Base-by-base conservation (phyloP, 2,797 vertebrate species). In the Lepilemur ruficaudatus region DNA sequence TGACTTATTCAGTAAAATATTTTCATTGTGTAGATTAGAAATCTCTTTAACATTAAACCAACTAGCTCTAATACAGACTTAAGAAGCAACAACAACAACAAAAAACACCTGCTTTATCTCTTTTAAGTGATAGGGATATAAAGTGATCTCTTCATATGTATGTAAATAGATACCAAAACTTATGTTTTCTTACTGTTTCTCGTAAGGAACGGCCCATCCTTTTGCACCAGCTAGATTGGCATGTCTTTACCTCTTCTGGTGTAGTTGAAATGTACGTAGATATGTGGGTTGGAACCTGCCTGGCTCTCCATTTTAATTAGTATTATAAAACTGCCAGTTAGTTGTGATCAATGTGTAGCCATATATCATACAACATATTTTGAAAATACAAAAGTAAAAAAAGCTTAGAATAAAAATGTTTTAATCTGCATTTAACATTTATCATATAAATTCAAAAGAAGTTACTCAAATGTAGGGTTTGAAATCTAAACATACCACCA, bases 111-210 rank as follows among this genome's bases (percentile, higher is more conserved):
- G 12, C 69, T 41, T 25, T 72, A 41, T 25, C 69, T 72, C 32
- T 67, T 72, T 72, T 41, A 43, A 72, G 23, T 41, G 67, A 38
- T 11, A 38, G 9, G 22, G 67, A 67, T 67, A n/a, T 35, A 35
- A 78, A 50, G 32, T 50, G 50, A 89, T 55, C 61, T 80, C 46
- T 88, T 76, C 52, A 59, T 32, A 91, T 4, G 20, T 50, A 69
- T 10, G 23, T 96, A 97, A 96, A 96, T 20, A 91, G 89, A 18
- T 38, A 91, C 10, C 43, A 91, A 96, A 70, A 35, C 52, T 63
- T 78, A 4, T 15, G 32, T 23, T 88, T 79, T 35, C 25, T 48
- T 55, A 15, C 13, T 32, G 35, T 63, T 89, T 90, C 61, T 84
- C 23, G 61, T 17, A 35, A 82, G 57, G 18, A 80, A 83, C 0